Conservation (phyloP, 2,113 vertebrate genomes). For the Peromyscus maniculatus region DNA sequence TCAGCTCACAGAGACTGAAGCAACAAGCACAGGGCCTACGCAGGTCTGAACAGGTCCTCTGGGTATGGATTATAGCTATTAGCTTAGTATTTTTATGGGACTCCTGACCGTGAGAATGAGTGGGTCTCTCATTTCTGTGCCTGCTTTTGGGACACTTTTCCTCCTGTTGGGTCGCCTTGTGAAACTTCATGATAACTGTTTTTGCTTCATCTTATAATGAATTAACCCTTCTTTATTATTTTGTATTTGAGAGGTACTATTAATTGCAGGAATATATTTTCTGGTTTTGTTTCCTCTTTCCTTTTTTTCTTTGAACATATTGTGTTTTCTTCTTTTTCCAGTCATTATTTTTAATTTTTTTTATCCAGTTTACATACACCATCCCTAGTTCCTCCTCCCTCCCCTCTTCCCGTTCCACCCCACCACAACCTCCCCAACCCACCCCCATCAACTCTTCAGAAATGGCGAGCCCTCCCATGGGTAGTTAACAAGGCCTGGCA, state of each 20-base stretch:
- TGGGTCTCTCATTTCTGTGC: neutral
- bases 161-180: neutral
- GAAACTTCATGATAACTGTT: neutral
- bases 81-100: neutral
- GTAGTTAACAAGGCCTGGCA: too few species aligned
- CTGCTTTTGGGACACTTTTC: neutral
- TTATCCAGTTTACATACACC: too few species aligned
- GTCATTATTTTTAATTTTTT: too few species aligned
- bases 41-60: too few species aligned
- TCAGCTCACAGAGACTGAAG: neutral
- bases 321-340: too few species aligned
- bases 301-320: too few species aligned
- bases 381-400: too few species aligned
- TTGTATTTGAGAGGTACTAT: neutral
- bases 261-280: neutral
- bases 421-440: too few species aligned
- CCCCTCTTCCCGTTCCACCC: too few species aligned
- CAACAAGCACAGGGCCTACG: neutral
- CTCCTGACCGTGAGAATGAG: neutral
- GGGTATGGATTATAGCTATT: neutral
- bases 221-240: conserved; percentile 22
- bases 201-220: neutral
- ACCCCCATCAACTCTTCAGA: too few species aligned
- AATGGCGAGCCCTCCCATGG: too few species aligned
- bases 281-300: neutral